Base-by-base conservation (phyloP, 2,888 invertebrate genomes). In the Xestia sexstrigata region DNA sequence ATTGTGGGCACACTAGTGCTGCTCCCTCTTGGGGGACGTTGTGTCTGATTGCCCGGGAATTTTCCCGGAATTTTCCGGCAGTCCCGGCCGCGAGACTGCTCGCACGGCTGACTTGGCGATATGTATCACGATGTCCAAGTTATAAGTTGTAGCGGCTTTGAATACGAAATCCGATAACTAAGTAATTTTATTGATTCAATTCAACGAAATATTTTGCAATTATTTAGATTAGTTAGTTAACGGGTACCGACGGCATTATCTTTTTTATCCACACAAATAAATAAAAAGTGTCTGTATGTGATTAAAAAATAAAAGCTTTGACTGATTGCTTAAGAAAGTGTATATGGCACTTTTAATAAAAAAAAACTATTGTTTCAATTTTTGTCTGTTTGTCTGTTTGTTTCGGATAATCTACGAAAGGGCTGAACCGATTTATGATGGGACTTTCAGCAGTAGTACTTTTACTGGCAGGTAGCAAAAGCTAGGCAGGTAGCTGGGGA, bases 31-130 rank as follows among this genome's bases (percentile, higher is more conserved):
- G 79, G 83, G 88, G 81, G 72, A 82, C 86, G 87, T 83, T 79
- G 85, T 88, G 90, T 90, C 92, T 93, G 93, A 93, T 93, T 93
- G 92, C 89, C 89, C 88, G 90, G 85, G 83, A 89, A 91, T 91
- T 93, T 89, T 83, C 87, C 89, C 87, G 90, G 89, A 90, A 90
- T 90, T 89, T 86, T 81, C 87, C 86, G 85, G 88, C 81, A 89
- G 88, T 86, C 88, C 87, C 89, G 81, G 89, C 89, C 89, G 88
- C 89, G 90, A 89, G 88, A 87, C 88, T 87, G 85, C 84, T 88
- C 84, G 79, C 87, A 88, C 87, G 74, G 80, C 88, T 89, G 88
- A 89, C 82, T 88, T 85, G 74, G 83, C 92, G 85, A 87, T 85
- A 89, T 87, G 74, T 88, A 69, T 71, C 17, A 62, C 35, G 35